These are phyloP conservation scores for Budorcas taxicolor DNA, from an alignment of 2,113 vertebrate species.

Conservation along the genomic window DNA sequence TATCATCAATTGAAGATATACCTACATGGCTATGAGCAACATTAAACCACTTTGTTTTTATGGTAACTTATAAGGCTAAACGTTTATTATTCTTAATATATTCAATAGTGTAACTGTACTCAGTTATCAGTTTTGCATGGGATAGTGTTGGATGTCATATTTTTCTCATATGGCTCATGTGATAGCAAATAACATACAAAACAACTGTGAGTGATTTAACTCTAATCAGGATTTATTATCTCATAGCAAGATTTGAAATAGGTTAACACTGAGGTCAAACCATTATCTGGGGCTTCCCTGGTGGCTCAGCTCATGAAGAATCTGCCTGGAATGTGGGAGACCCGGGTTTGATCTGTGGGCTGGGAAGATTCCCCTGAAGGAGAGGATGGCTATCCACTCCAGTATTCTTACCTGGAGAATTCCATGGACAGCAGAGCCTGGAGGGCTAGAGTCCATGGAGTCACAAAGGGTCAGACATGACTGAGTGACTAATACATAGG, in stretches of 20 bases:
- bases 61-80: not conserved
- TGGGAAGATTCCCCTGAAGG: not conserved
- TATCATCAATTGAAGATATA: not conserved
- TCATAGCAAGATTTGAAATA: not conserved
- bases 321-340: not conserved
- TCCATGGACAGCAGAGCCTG: not conserved
- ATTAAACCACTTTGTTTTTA: not conserved
- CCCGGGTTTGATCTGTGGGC: not conserved
- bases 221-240: not conserved
- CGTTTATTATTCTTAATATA: not conserved
- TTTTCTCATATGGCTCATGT: not conserved
- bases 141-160: not conserved
- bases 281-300: not conserved
- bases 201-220: not conserved
- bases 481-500: not conserved
- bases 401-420: not conserved
- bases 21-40: not conserved
- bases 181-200: not conserved
- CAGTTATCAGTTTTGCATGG: not conserved
- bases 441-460: not conserved
- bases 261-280: accelerated
- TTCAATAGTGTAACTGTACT: not conserved
- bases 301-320: not conserved
- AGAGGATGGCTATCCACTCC: not conserved
- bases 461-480: not conserved